These are phyloP conservation scores for Varanus salvator DNA, from an alignment of 2,113 vertebrate genomes.

Conservation along the genomic window DNA sequence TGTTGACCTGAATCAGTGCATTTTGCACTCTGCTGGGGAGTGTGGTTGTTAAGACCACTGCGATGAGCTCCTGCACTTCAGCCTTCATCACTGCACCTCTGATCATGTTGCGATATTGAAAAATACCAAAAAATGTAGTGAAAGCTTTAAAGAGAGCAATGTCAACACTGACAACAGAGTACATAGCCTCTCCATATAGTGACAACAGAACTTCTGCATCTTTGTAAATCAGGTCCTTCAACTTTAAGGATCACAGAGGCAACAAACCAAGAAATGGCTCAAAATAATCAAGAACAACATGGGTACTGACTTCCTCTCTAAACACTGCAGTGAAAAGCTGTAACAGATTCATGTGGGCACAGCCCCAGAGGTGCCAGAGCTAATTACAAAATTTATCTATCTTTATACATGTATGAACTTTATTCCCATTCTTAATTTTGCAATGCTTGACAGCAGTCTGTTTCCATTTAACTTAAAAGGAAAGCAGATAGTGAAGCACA, in stretches of 20 bases:
- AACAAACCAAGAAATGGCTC: not conserved
- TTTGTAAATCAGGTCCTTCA: not conserved
- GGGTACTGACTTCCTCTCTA: slow-evolving; percentile 25
- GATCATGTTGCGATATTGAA: not conserved
- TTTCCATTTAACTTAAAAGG: not conserved
- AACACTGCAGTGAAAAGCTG: slow-evolving; percentile 16
- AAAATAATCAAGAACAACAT: slow-evolving; percentile 27
- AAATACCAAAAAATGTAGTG: not conserved
- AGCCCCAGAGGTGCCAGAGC: not conserved
- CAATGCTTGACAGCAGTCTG: not conserved
- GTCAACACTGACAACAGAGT: not conserved
- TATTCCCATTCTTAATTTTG: slow-evolving; percentile 9
- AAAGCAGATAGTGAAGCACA: not conserved
- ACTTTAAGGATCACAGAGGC: not conserved
- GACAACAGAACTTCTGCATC: not conserved
- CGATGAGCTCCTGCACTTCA: too few species aligned
- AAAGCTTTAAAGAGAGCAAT: not conserved
- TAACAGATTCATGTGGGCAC: slow-evolving; percentile 1
- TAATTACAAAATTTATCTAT: slow-evolving; percentile 8
- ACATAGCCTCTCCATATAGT: not conserved
- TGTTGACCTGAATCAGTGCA: too few species aligned
- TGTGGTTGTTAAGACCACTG: too few species aligned
- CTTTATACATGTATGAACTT: slow-evolving; percentile 18
- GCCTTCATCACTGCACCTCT: not conserved
- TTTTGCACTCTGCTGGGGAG: too few species aligned